Percentiles rank a stretch among this genome's conserved stretches.
These are phyloP conservation scores for Eubasilissa regina DNA, from an alignment of 1,140 invertebrate species.

Conservation along the genomic window DNA sequence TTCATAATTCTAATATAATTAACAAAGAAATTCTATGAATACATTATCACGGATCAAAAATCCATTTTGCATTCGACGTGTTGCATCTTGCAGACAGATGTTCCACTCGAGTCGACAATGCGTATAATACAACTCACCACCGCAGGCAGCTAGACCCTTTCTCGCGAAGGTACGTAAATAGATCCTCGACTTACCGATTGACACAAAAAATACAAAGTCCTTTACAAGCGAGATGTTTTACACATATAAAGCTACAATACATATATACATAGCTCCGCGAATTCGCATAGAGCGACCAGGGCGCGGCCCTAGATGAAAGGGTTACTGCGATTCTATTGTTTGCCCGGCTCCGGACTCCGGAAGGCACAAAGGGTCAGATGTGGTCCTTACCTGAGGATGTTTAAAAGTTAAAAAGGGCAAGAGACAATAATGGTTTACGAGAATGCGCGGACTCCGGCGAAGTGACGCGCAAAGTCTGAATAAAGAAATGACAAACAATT, in stretches of 20 bases:
- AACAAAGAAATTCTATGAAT: neutral
- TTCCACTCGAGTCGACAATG: neutral
- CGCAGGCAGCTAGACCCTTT: neutral
- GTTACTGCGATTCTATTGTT: neutral
- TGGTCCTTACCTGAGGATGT: neutral
- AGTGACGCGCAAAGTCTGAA: neutral
- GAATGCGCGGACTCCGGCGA: neutral
- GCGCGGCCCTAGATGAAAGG: neutral
- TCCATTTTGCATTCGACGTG: conserved; percentile 4
- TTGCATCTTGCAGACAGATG: conserved; percentile 46
- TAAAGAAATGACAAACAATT: neutral
- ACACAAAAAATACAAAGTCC: neutral
- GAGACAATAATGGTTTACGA: conserved; percentile 5
- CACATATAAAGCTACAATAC: neutral
- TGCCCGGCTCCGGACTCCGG: neutral
- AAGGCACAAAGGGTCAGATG: neutral
- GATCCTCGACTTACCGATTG: neutral
- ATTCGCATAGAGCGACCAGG: neutral
- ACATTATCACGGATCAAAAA: conserved; percentile 43
- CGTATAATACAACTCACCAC: too few relatives aligned
- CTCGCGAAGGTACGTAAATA: neutral
- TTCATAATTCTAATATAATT: too few relatives aligned
- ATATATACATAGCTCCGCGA: neutral
- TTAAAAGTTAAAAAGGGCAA: neutral
- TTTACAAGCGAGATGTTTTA: too few relatives aligned